Percentiles rank a stretch among this genome's conserved stretches.
These are phyloP conservation scores for Hemiscyllium ocellatum DNA, from an alignment of 2,113 vertebrate species.

Conservation along the genomic window DNA sequence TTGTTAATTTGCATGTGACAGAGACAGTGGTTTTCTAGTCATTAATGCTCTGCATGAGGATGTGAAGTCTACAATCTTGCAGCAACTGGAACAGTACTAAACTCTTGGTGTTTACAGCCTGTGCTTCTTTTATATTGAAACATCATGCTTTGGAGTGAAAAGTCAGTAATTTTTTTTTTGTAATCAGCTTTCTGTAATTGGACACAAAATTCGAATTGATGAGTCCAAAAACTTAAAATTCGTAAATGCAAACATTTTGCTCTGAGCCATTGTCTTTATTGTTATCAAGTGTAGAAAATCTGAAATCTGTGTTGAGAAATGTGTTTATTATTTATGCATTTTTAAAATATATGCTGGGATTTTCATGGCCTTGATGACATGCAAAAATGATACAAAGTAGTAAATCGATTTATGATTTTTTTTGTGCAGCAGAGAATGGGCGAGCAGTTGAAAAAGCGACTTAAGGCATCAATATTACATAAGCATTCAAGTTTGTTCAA, in stretches of 20 bases:
- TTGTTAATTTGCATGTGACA: not conserved
- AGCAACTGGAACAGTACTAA: not conserved
- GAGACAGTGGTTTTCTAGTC: not conserved
- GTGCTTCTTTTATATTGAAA: not conserved
- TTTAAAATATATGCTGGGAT: not conserved
- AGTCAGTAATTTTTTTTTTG: not conserved
- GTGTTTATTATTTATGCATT: not conserved
- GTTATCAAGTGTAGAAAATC: not conserved
- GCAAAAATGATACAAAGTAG: not conserved
- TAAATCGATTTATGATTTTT: not conserved
- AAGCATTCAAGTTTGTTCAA: slow-evolving; percentile 3
- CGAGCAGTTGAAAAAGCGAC: not conserved
- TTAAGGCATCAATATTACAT: slow-evolving; percentile 9
- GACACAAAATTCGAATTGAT: not conserved
- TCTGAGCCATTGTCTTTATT: not conserved
- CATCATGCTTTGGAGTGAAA: not conserved
- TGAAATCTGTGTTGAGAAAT: not conserved
- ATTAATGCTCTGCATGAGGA: not conserved
- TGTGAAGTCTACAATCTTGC: not conserved
- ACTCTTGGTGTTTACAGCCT: not conserved
- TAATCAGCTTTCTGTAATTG: not conserved
- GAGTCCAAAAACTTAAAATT: not conserved
- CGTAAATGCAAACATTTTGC: not conserved
- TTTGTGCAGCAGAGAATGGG: not conserved
- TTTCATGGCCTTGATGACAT: not conserved